These are phyloP conservation scores for Phortica variegata DNA, from an alignment of 1,140 invertebrate genomes.

Conservation along the genomic window DNA sequence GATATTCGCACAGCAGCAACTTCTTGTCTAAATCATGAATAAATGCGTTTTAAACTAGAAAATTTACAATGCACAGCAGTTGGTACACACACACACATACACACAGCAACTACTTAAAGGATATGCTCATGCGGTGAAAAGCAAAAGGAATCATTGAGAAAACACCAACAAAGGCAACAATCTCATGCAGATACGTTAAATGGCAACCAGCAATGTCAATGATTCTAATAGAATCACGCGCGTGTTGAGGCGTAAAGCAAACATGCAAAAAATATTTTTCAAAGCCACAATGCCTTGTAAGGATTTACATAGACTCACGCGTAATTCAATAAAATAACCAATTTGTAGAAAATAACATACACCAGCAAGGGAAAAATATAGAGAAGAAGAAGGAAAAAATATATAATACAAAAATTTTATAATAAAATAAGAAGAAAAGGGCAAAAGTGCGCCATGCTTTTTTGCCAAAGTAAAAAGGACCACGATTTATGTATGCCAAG, in stretches of 20 bases:
- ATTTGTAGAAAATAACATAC: constrained; percentile 41
- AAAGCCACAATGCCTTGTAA: too few species aligned
- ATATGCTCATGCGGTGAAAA: neutral
- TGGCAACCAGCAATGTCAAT: constrained; percentile 21
- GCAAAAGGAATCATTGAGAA: constrained; percentile 7
- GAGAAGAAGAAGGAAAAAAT: constrained; percentile 13
- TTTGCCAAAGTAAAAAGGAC: too few species aligned
- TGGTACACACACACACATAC: neutral
- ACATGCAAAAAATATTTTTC: neutral
- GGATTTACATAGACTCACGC: too few species aligned
- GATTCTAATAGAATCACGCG: constrained; percentile 48
- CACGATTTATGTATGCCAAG: too few species aligned
- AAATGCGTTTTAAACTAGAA: constrained; percentile 52
- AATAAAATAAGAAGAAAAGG: too few species aligned
- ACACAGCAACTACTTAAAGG: neutral
- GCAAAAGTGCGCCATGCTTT: too few species aligned
- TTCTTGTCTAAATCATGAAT: constrained; percentile 27
- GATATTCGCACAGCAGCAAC: too few species aligned
- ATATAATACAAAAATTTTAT: too few species aligned
- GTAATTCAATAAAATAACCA: constrained; percentile 52
- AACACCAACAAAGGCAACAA: constrained; percentile 33
- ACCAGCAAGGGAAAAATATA: constrained; percentile 21
- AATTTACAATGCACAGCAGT: constrained; percentile 48
- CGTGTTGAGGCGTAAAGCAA: constrained; percentile 12
- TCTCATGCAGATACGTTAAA: constrained; percentile 22